Evolutionary conservation across 2,888 invertebrate genomes (phyloP), one percentile per base, ranked within the genome.

Genomic region (Bimastos eiseni): DNA sequence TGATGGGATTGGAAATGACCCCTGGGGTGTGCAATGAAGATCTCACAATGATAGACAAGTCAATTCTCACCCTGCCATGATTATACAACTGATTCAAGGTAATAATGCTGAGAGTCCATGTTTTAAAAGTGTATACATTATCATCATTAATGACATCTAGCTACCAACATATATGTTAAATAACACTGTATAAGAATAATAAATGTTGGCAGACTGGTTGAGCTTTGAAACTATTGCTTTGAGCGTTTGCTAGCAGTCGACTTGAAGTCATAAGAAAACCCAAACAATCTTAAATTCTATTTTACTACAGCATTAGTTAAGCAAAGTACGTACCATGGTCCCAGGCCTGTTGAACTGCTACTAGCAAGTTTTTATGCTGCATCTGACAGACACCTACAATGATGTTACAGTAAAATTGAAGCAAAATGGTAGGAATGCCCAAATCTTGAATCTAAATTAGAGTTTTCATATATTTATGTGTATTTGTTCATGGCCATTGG

Each of bases 301-400:
- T 24, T 24, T 37, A 70, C 34, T 24, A 33, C 17, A 37, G 2
- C 33, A 84, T 41, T 13, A 33, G 37, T 89, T 5, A 6, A 90
- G 34, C 44, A 33, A 33, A 8, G n/a, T 37, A 38, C 92, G 91
- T 92, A 94, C 98, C 99, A 93, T 96, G 96, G 94, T 98, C 97
- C 95, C 96, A 97, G 0, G 98, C 98, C 94, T 97, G 96, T 93
- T 96, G 96, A 90, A 98, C 96, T 6, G 97, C 97, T 55, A 98
- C 96, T 89, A 97, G 93, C n/a, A 99, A 95, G 93, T 97, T 96
- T 91, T 96, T 96, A 92, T 98, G 97, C 94, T 97, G 97, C 92
- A 96, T 97, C 94, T 97, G 97, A 94, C 98, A 99, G 17, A 99
- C 94, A 5, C 97, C 97, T 89, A 97, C 37, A 34, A 89, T 3